Conservation (phyloP, 2,797 vertebrate genomes). For the Threskiornis aethiopicus region DNA sequence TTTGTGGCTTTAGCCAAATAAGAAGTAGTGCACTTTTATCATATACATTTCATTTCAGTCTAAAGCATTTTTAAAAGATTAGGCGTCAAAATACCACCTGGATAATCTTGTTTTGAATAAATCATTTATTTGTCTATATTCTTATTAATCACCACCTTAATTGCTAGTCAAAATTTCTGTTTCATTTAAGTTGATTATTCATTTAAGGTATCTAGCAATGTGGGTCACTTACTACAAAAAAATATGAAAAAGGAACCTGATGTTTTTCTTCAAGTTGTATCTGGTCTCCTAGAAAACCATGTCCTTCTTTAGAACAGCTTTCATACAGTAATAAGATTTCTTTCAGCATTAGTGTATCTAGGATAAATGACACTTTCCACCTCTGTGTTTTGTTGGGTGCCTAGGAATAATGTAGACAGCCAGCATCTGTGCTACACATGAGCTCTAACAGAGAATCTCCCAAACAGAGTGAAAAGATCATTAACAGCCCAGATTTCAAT, state of each 20-base stretch:
- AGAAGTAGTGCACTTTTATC: not conserved
- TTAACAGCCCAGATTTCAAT: constrained; percentile 77
- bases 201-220: not conserved
- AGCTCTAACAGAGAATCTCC: constrained; percentile 59
- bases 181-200: not conserved
- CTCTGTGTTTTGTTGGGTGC: constrained; percentile 60
- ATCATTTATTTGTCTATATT: not conserved
- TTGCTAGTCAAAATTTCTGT: not conserved
- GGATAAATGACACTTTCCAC: constrained; percentile 50
- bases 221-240: not conserved
- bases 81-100: not conserved
- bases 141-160: not conserved
- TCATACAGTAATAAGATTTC: constrained; percentile 32
- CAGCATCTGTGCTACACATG: constrained; percentile 33
- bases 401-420: constrained; percentile 59
- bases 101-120: not conserved
- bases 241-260: not conserved
- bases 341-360: constrained; percentile 30
- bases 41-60: not conserved
- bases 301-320: constrained; percentile 3
- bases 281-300: constrained; percentile 12
- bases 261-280: constrained; percentile 2
- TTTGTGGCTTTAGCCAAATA: not conserved
- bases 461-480: constrained; percentile 73
- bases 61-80: not conserved